phyloP scores from a whole-genome alignment of 2,113 vertebrate genomes.

The Thamnophis sirtalis region DNA sequence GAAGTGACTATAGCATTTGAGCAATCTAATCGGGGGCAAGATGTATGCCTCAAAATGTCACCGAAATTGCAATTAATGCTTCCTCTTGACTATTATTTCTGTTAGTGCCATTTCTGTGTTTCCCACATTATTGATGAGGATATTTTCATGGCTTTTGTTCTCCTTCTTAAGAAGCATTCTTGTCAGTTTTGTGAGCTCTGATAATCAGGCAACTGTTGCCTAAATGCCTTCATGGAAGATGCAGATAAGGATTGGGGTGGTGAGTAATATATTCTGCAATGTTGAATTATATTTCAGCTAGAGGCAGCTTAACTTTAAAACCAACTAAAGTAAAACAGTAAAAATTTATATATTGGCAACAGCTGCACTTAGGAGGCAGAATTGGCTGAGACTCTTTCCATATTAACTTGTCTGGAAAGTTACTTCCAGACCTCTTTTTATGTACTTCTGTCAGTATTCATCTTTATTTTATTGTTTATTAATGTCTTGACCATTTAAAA shows the following conservation, averaged over 20 bases:
- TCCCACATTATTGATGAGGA: background rate
- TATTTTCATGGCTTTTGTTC: background rate
- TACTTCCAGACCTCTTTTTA: background rate
- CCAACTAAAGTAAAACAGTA: background rate
- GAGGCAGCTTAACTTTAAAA: background rate
- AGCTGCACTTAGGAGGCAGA: background rate
- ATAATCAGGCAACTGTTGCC: background rate
- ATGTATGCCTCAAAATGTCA: background rate
- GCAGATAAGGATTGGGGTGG: background rate
- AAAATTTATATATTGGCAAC: background rate
- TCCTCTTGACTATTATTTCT: background rate
- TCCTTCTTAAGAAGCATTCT: background rate
- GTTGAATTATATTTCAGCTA: background rate
- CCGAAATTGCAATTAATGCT: background rate
- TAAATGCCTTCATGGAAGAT: background rate
- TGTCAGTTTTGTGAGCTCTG: background rate
- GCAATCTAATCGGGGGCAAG: background rate
- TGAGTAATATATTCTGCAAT: background rate
- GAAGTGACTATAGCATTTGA: background rate
- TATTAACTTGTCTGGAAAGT: background rate
- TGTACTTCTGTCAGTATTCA: background rate
- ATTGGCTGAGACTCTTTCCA: background rate
- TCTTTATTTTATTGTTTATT: background rate
- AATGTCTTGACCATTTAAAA: background rate
- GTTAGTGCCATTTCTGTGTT: background rate